A percentile compares a stretch with the other conserved stretches of the same genome.
Conservation (phyloP, 2,113 vertebrate genomes). For the Himantopus leucocephalus region DNA sequence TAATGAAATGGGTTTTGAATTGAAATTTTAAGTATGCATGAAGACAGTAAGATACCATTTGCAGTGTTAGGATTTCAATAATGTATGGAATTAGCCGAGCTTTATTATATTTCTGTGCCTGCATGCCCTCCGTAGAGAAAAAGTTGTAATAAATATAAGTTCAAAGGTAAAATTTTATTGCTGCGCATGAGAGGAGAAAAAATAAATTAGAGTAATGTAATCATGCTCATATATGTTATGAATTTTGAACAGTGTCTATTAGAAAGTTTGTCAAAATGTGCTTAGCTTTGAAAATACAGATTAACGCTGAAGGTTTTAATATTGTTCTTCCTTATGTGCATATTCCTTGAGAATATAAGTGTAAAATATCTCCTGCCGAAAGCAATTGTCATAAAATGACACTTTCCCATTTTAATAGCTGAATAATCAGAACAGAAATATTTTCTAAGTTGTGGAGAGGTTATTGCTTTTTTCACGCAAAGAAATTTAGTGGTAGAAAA, state of each 20-base stretch:
- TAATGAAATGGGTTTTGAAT: constrained; percentile 67
- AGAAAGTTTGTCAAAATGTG: constrained; percentile 76
- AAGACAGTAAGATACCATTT: constrained; percentile 72
- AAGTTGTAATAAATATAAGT: constrained; percentile 77
- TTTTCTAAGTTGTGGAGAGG: constrained; percentile 48
- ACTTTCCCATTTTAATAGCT: constrained; percentile 69
- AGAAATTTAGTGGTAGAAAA: constrained; percentile 53
- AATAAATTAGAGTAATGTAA: constrained; percentile 80
- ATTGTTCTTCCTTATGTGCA: constrained; percentile 75
- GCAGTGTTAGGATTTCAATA: constrained; percentile 72
- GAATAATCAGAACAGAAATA: constrained; percentile 66
- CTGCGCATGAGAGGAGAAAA: constrained; percentile 52
- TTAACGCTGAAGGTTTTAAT: constrained; percentile 78
- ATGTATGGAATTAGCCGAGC: constrained; percentile 77
- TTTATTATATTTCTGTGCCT: constrained; percentile 74
- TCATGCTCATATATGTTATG: constrained; percentile 74
- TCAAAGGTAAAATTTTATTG: constrained; percentile 75
- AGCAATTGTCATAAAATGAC: constrained; percentile 66
- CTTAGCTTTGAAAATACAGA: constrained; percentile 77
- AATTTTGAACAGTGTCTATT: constrained; percentile 77
- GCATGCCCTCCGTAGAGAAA: constrained; percentile 66
- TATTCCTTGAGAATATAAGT: constrained; percentile 64
- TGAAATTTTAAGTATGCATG: constrained; percentile 71
- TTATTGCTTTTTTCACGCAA: constrained; percentile 65
- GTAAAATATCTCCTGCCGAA: constrained; percentile 72